A percentile compares a stretch with the other conserved stretches of the same genome.
These are phyloP conservation scores for Andrena bicolor DNA, from an alignment of 2,888 invertebrate genomes.

Conservation along the genomic window DNA sequence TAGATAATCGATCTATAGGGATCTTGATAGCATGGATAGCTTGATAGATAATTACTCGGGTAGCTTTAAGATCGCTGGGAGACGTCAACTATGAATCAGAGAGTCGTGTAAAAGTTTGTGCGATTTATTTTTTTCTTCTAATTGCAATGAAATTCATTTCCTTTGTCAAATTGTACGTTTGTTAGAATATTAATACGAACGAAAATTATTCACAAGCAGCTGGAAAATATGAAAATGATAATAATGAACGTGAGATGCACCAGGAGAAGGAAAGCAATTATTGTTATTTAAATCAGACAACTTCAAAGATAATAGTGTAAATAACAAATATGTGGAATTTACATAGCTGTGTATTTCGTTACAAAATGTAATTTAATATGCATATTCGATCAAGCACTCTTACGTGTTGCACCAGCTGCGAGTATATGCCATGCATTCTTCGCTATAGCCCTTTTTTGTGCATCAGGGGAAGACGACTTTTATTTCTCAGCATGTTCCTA, in stretches of 20 bases:
- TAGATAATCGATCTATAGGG: background rate
- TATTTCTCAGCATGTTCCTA: background rate
- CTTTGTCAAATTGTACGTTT: no score
- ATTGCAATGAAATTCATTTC: no score
- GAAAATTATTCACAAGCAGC: background rate
- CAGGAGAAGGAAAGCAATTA: background rate
- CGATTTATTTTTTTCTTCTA: no score
- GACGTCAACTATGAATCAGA: no score
- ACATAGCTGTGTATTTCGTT: background rate
- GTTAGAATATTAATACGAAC: background rate
- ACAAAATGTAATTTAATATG: background rate
- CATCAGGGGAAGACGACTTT: background rate
- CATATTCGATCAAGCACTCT: background rate
- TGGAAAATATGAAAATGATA: background rate
- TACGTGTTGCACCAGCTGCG: background rate
- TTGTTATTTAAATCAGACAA: background rate
- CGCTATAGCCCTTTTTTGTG: background rate
- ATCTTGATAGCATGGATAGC: no score
- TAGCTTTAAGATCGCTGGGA: no score
- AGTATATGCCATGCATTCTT: background rate
- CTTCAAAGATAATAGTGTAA: background rate
- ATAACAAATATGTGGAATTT: background rate
- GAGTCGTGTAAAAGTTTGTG: no score
- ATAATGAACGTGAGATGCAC: background rate
- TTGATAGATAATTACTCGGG: no score